Evolutionary conservation across 2,888 invertebrate genomes (phyloP), one percentile per base, ranked within the genome.

Genomic region (Hermodice carunculata): DNA sequence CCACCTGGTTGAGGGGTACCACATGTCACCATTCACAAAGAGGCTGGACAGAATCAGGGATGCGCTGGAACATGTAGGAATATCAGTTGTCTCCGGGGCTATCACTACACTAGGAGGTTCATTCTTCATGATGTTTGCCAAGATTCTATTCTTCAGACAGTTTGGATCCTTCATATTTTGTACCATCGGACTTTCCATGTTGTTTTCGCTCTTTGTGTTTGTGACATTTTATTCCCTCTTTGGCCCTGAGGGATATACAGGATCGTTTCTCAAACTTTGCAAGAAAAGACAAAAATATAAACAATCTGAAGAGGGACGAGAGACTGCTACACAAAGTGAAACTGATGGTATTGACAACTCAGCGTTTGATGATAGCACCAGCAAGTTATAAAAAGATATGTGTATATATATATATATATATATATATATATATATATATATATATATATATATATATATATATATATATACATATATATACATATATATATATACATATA

Each of bases 21-120:
- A 70, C 46, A 64, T 71, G 57, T 70, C 78, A 1, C 64, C 69
- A 6, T 66, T 61, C 19, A n/a, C 66, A 11, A 59, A 65, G 40
- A 70, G 79, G 32, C 56, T 66, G 43, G 75, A 74, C 37, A 66
- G 77, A 19, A 76, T 78, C 24, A 68, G 64, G 32, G 67, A 75
- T 57, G 75, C 77, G 71, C 59, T 80, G 11, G 69, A 73, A 31
- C 69, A 73, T 8, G 76, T 78, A 34, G 80, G 79, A 0, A 71
- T 78, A 1, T 80, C 80, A 1, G 76, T 80, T 29, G 48, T 80
- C 14, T 77, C 80, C n/a, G 80, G 80, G 3, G 80, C 79, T 1
- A 59, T 75, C 5, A 80, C 78, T 11, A 80, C 80, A 6, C 71
- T 80, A 29, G 79, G 79, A 1, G 77, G 79, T 3, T 76, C 79